phyloP scores from a whole-genome alignment of 2,888 invertebrate species.

The Ormia ochracea region DNA sequence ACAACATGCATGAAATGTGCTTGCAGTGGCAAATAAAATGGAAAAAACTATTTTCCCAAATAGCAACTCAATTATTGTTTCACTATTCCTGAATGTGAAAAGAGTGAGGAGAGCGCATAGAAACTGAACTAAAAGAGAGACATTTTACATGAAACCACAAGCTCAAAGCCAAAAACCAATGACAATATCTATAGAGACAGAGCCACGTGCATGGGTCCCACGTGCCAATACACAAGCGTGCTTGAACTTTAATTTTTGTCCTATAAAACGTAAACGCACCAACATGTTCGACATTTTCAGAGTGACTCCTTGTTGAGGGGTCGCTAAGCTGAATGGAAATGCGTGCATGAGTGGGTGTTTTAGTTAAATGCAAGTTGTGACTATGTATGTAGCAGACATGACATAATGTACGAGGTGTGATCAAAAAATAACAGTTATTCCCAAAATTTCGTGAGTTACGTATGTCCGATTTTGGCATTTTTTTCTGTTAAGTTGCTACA shows the following conservation, averaged over 20 bases:
- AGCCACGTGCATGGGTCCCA: not conserved
- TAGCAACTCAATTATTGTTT: too few relatives aligned
- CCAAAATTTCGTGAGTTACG: too few relatives aligned
- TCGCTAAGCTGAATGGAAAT: not conserved
- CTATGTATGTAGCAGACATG: too few relatives aligned
- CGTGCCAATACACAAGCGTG: not conserved
- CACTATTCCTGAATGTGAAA: too few relatives aligned
- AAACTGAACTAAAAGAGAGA: slow-evolving; percentile 10
- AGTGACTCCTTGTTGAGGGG: not conserved
- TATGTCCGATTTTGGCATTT: too few relatives aligned
- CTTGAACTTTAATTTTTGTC: not conserved
- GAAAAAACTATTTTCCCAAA: not conserved
- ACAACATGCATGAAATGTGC: slow-evolving; percentile 12
- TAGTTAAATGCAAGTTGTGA: not conserved
- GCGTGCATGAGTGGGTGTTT: not conserved
- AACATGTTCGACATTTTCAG: not conserved
- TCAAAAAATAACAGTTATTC: too few relatives aligned
- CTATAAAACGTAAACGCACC: not conserved
- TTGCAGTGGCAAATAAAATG: slow-evolving; percentile 22
- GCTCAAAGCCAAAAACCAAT: not conserved
- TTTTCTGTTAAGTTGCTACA: too few relatives aligned
- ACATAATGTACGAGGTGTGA: too few relatives aligned
- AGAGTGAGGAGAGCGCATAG: too few relatives aligned
- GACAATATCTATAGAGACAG: too few relatives aligned
- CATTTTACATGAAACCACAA: slow-evolving; percentile 33